phyloP scores from a whole-genome alignment of 2,797 vertebrate genomes.

The Aselliscus stoliczkanus region DNA sequence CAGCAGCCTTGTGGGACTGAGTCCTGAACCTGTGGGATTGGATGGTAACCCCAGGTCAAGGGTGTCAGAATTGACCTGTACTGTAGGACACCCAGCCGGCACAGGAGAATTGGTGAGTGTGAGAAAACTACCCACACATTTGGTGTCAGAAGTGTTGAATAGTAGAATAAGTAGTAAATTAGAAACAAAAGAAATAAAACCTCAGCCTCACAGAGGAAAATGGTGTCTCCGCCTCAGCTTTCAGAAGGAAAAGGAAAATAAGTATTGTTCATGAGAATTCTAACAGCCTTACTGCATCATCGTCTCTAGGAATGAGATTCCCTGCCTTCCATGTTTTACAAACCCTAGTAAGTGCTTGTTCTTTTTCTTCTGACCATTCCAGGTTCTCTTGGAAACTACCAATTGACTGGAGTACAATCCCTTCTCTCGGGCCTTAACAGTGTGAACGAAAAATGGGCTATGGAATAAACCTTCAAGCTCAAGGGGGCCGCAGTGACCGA shows the following conservation, averaged over 20 bases:
- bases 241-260: neutral
- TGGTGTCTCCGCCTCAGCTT: neutral
- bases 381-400: neutral
- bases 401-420: neutral
- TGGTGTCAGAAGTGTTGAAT: neutral
- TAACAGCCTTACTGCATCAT: neutral
- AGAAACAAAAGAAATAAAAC: neutral
- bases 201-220: neutral
- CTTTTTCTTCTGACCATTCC: neutral
- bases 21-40: neutral
- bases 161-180: neutral
- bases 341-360: neutral
- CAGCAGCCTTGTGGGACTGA: neutral
- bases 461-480: neutral
- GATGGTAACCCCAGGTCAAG: neutral
- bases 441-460: neutral
- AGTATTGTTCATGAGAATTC: neutral
- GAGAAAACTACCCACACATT: neutral
- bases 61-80: neutral
- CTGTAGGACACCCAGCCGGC: neutral
- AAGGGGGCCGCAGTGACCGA: neutral
- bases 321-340: neutral
- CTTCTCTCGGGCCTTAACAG: neutral
- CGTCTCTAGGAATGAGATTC: neutral
- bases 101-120: neutral